Conservation (phyloP, 1,140 invertebrate species). For the Drosophila truncata region DNA sequence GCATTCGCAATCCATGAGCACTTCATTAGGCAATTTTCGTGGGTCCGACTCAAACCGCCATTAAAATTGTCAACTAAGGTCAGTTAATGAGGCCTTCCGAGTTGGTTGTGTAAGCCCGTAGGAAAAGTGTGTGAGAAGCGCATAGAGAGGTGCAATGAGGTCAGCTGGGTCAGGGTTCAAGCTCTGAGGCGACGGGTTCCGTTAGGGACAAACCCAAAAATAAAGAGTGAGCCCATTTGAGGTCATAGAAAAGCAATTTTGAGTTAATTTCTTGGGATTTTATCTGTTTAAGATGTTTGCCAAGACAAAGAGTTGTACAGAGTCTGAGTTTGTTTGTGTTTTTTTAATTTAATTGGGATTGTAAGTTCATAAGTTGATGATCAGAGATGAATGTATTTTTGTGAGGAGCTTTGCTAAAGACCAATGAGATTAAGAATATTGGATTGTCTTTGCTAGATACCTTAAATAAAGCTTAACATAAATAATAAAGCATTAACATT, state of each 20-base stretch:
- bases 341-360: background rate
- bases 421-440: too few species aligned
- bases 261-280: slow-evolving; percentile 7
- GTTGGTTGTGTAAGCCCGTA: slow-evolving; percentile 41
- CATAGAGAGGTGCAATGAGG: slow-evolving; percentile 35
- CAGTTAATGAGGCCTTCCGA: slow-evolving; percentile 65
- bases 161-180: slow-evolving; percentile 23
- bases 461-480: background rate
- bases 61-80: slow-evolving; percentile 66
- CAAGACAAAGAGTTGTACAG: background rate
- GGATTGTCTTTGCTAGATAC: background rate
- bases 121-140: slow-evolving; percentile 49
- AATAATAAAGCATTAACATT: too few species aligned
- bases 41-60: slow-evolving; percentile 27
- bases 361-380: background rate
- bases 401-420: background rate
- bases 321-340: background rate
- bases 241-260: slow-evolving; percentile 27
- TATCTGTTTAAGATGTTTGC: slow-evolving; percentile 6
- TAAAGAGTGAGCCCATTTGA: slow-evolving; percentile 5
- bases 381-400: background rate
- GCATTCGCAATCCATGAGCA: slow-evolving; percentile 44
- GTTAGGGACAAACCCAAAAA: slow-evolving; percentile 28
- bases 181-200: slow-evolving; percentile 17
- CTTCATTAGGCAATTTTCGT: slow-evolving; percentile 61